phyloP scores from a whole-genome alignment of 2,797 vertebrate species.

The Crocodylus rhombifer region DNA sequence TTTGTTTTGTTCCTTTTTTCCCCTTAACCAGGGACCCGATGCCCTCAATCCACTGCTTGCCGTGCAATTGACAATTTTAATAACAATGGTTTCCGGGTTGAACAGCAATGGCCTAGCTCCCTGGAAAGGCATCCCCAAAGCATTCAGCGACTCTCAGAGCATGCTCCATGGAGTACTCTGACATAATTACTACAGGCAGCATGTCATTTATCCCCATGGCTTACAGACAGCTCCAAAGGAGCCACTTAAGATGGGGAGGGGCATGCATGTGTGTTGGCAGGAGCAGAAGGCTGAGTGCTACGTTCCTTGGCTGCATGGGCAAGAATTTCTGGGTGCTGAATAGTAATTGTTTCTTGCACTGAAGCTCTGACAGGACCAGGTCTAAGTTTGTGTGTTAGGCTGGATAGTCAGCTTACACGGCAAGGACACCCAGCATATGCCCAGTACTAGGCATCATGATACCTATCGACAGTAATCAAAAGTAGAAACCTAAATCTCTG shows the following conservation, averaged over 20 bases:
- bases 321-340: constrained; percentile 48
- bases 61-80: constrained; percentile 48
- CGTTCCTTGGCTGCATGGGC: constrained; percentile 67
- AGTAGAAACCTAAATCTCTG: constrained; percentile 57
- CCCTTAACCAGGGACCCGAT: constrained; percentile 59
- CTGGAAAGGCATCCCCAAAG: constrained; percentile 71
- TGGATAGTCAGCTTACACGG: constrained; percentile 38
- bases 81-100: constrained; percentile 33
- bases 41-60: constrained; percentile 60
- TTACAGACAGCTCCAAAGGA: constrained; percentile 58
- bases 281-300: constrained; percentile 22
- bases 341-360: constrained; percentile 41
- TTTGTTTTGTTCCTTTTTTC: constrained; percentile 47
- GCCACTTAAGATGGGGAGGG: constrained; percentile 43
- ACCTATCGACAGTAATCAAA: constrained; percentile 47
- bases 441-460: not conserved
- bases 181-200: constrained; percentile 58
- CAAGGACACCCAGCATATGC: not conserved
- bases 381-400: not conserved
- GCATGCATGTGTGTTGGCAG: constrained; percentile 31
- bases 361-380: not conserved
- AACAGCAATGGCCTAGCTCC: constrained; percentile 38
- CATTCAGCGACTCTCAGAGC: constrained; percentile 34
- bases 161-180: constrained; percentile 49
- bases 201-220: constrained; percentile 55